Percentiles rank a stretch among this genome's conserved stretches.
Conservation (phyloP, 2,888 invertebrate species). For the Flexamia atlantica region DNA sequence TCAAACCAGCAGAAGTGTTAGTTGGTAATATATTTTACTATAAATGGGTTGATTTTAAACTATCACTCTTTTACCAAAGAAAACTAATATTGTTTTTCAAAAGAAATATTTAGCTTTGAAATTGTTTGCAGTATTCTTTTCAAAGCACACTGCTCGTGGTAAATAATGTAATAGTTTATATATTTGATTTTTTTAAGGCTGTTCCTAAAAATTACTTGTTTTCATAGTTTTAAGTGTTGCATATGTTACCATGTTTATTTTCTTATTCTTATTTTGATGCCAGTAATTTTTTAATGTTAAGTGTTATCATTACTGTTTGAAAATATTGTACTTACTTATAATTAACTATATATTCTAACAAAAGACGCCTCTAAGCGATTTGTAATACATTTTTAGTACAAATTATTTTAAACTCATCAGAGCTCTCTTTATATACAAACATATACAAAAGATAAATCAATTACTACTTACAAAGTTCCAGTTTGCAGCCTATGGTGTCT, state of each 20-base stretch:
- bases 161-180: not conserved
- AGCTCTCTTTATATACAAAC: not conserved
- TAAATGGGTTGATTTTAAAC: not conserved
- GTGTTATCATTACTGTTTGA: not conserved
- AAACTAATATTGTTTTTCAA: not conserved
- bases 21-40: no score
- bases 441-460: not conserved
- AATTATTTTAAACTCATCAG: not conserved
- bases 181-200: not conserved
- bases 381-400: not conserved
- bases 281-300: constrained; percentile 9
- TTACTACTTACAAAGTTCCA: no score
- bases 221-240: constrained; percentile 24
- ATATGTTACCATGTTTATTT: constrained; percentile 38
- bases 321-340: constrained; percentile 15
- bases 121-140: not conserved
- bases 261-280: constrained; percentile 23
- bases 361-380: no score
- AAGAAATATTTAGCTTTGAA: not conserved
- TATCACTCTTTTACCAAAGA: not conserved
- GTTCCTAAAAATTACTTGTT: constrained; percentile 18
- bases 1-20: no score
- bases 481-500: no score
- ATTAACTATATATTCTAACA: not conserved
- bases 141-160: not conserved